These are phyloP conservation scores for Salminus brasiliensis DNA, from an alignment of 2,113 vertebrate species.

Conservation along the genomic window DNA sequence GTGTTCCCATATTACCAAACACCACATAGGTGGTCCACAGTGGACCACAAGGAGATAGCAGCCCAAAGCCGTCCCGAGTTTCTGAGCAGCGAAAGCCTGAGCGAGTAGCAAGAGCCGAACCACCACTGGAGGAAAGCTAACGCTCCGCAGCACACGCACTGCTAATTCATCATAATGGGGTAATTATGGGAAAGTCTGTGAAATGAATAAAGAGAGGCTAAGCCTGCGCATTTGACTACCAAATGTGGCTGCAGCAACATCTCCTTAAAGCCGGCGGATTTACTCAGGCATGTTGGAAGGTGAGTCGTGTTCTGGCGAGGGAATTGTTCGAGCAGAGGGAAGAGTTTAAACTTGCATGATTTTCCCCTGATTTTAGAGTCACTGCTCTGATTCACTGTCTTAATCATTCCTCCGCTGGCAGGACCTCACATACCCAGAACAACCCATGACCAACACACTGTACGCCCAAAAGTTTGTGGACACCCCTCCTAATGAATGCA, in stretches of 20 bases:
- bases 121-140: not conserved
- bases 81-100: not conserved
- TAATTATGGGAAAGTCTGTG: constrained; percentile 37
- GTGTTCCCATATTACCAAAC: too few species aligned
- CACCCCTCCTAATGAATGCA: too few species aligned
- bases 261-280: constrained; percentile 21
- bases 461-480: too few species aligned
- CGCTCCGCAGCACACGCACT: not conserved
- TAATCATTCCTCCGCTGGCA: constrained; percentile 50
- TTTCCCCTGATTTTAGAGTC: constrained; percentile 49
- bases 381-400: constrained; percentile 60
- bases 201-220: constrained; percentile 13
- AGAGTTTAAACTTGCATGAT: constrained; percentile 64
- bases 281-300: constrained; percentile 9
- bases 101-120: not conserved
- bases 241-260: constrained; percentile 29
- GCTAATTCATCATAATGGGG: constrained; percentile 43
- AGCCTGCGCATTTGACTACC: constrained; percentile 8
- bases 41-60: too few species aligned
- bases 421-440: constrained; percentile 42
- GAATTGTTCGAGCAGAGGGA: constrained; percentile 12
- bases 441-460: too few species aligned
- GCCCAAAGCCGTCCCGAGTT: not conserved
- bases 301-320: constrained; percentile 12
- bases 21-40: too few species aligned